phyloP scores from a whole-genome alignment of 2,888 invertebrate genomes.

The Melipona beecheii region DNA sequence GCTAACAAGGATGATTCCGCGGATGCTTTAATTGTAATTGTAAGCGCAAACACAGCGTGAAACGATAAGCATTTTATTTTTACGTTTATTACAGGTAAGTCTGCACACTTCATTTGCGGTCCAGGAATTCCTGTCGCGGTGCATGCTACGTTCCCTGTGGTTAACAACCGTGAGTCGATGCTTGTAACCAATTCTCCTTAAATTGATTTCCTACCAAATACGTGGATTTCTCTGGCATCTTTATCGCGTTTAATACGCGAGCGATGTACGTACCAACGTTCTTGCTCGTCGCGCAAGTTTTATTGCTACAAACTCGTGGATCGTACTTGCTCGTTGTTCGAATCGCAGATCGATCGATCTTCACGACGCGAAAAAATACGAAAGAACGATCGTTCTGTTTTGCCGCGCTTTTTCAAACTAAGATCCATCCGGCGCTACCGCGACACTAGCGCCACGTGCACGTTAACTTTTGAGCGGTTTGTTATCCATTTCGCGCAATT shows the following conservation, averaged over 20 bases:
- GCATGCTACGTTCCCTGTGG: conserved; percentile 10
- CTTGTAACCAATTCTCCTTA: conserved; percentile 26
- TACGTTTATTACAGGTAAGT: conserved; percentile 69
- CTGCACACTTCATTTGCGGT: conserved; percentile 6
- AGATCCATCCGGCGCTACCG: no score
- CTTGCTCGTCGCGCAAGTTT: neutral
- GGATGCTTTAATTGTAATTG: neutral
- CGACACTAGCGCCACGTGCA: no score
- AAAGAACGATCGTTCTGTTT: no score
- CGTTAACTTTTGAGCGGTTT: no score
- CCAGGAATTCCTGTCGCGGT: conserved; percentile 18
- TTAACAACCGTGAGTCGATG: conserved; percentile 46
- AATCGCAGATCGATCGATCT: no score
- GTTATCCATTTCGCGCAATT: no score
- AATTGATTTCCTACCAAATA: neutral
- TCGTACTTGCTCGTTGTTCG: neutral
- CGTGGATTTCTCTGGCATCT: neutral
- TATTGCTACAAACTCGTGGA: neutral
- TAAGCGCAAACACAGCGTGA: neutral
- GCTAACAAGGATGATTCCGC: conserved; percentile 6
- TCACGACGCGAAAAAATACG: no score
- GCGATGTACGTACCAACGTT: no score
- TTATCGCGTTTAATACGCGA: neutral
- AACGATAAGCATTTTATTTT: conserved; percentile 44
- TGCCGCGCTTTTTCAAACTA: no score